Base-by-base conservation (phyloP, 2,888 invertebrate species). In the Drepana falcataria region DNA sequence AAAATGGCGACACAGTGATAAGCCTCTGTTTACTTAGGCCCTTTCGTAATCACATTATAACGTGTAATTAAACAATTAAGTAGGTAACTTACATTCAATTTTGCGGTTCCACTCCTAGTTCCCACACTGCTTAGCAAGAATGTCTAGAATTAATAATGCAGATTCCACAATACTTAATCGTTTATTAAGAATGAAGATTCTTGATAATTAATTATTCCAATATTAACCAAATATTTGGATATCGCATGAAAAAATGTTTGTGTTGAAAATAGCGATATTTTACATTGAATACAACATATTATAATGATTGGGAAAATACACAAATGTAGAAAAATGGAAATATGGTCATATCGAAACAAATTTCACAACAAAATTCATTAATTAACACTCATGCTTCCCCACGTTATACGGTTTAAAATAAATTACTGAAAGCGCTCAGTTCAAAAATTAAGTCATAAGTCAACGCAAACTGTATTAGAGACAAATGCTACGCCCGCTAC, bases 1-100 rank as follows among this genome's bases (percentile, higher is more conserved):
- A 85, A 84, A 87, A 83, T 81, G 81, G 81, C 83, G 81, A 79
- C 71, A 73, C 68, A 62, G 58, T 66, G 70, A 74, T 73, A 73
- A 72, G 63, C 57, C 64, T 68, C 64, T 78, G 69, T 79, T 78
- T 79, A 73, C 74, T 79, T 76, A 74, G 77, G 73, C 59, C 59
- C 61, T 51, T 60, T 52, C 54, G 57, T 66, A 63, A 66, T 64
- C 59, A 60, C 59, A 64, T 65, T 66, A 66, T 58, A 59, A 62
- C 52, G 58, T 55, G 48, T 53, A 57, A 53, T 47, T 49, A 53
- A 48, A 54, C 54, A 54, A 54, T 52, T 56, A 6, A 35, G 35
- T 40, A 40, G 41, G 35, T 37, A 41, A 33, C 4, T n/a, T 40
- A 40, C 33, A 34, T 51, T 34, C 6, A 49, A 49, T 49, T 40